Percentiles rank a stretch among this genome's conserved stretches.
Evolutionary conservation across 2,113 vertebrate species (phyloP).

Genomic region (Zootoca vivipara): DNA sequence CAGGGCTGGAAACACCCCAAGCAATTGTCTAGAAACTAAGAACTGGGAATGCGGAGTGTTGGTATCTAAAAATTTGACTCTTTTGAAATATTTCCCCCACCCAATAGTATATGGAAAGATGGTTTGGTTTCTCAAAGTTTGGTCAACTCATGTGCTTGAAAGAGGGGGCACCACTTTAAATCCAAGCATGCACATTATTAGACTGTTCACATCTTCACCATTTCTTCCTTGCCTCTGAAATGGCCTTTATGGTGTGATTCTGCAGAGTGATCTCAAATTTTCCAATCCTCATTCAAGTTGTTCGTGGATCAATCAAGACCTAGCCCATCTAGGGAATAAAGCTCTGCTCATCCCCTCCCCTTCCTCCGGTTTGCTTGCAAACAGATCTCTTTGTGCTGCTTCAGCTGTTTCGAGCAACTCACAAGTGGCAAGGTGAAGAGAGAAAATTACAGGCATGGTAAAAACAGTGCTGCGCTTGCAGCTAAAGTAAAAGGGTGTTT

Average conservation of each 20-base stretch:
- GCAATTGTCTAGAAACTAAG: background rate
- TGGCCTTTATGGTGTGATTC: background rate
- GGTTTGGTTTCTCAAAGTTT: background rate
- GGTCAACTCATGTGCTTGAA: background rate
- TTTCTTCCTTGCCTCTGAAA: background rate
- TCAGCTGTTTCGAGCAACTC: background rate
- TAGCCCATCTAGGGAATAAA: background rate
- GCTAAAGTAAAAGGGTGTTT: background rate
- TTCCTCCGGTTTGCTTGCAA: background rate
- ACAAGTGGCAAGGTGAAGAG: slow-evolving; percentile 17
- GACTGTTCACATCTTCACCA: background rate
- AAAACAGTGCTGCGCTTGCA: background rate
- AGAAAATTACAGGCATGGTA: slow-evolving; percentile 21
- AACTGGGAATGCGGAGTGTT: background rate
- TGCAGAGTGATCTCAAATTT: background rate
- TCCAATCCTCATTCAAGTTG: background rate
- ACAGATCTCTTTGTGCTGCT: background rate
- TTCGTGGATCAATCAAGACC: background rate
- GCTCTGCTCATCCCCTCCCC: background rate
- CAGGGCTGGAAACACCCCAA: background rate
- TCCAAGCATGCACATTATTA: background rate
- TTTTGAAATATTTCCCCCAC: background rate
- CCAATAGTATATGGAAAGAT: background rate
- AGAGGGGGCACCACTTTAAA: background rate
- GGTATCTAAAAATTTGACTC: background rate